Percentiles rank a stretch among this genome's conserved stretches.
Evolutionary conservation across 2,888 invertebrate genomes (phyloP).

Genomic region (Cataglyphis cursor): DNA sequence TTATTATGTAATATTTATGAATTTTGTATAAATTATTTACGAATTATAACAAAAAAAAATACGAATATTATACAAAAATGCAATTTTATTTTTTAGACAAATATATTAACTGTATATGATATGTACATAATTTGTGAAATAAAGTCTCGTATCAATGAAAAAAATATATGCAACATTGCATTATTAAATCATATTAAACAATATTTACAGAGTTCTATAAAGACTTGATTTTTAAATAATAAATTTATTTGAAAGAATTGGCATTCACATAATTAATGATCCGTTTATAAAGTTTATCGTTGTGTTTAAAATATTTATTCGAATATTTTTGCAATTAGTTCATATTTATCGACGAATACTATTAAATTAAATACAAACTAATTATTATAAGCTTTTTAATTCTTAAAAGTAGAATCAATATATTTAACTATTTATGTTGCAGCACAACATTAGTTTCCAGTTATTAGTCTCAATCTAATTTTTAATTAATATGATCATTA

Average conservation of each 20-base stretch:
- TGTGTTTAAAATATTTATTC: not conserved
- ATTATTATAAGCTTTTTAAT: not conserved
- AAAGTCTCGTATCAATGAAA: not conserved
- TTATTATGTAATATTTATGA: not conserved
- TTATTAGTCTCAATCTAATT: not conserved
- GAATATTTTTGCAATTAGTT: not conserved
- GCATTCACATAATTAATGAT: not conserved
- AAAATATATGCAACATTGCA: not conserved
- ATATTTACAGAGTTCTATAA: not conserved
- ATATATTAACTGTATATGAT: not conserved
- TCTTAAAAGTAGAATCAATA: not conserved
- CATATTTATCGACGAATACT: not conserved
- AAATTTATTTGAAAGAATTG: not conserved
- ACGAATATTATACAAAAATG: not conserved
- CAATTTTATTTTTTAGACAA: not conserved
- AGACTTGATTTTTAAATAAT: not conserved
- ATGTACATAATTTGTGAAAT: not conserved
- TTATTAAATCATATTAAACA: not conserved
- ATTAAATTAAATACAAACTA: not conserved
- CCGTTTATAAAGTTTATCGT: not conserved
- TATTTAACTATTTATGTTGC: not conserved
- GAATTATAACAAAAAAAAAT: not conserved
- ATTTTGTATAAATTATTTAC: constrained; percentile 6
- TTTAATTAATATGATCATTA: not conserved
- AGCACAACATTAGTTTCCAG: not conserved